Evolutionary conservation across 2,113 vertebrate species (phyloP).

Genomic region (Phylloscopus trochilus): DNA sequence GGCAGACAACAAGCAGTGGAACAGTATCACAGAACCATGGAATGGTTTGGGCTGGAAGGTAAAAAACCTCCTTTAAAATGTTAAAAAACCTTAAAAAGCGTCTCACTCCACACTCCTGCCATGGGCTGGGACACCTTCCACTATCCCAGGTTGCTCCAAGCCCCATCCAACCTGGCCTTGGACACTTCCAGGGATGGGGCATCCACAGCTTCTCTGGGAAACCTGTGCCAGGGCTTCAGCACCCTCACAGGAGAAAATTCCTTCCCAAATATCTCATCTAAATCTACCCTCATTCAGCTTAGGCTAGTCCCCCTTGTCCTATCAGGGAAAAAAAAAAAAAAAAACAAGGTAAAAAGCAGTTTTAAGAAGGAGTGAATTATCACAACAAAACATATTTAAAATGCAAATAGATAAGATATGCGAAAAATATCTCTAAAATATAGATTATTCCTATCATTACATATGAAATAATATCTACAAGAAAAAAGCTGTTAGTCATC

Average conservation of each 20-base stretch:
- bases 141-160: not conserved
- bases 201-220: not conserved
- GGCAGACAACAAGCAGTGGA: not conserved
- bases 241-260: not conserved
- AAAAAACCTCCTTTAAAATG: not conserved
- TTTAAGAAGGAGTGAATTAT: not conserved
- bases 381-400: not conserved
- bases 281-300: not conserved
- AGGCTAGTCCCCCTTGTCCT: not conserved
- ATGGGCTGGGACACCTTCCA: not conserved
- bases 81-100: not conserved
- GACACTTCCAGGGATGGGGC: not conserved
- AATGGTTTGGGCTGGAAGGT: not conserved
- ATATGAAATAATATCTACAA: not conserved
- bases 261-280: not conserved
- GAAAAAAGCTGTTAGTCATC: not conserved
- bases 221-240: rapidly evolving
- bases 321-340: not conserved
- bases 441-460: not conserved
- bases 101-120: not conserved
- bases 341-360: not conserved
- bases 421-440: not conserved
- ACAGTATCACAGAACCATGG: not conserved
- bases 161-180: rapidly evolving
- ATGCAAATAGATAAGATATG: not conserved